A percentile compares a stretch with the other conserved stretches of the same genome.
Evolutionary conservation across 2,113 vertebrate species (phyloP).

Genomic region (Zosterops pallidus): DNA sequence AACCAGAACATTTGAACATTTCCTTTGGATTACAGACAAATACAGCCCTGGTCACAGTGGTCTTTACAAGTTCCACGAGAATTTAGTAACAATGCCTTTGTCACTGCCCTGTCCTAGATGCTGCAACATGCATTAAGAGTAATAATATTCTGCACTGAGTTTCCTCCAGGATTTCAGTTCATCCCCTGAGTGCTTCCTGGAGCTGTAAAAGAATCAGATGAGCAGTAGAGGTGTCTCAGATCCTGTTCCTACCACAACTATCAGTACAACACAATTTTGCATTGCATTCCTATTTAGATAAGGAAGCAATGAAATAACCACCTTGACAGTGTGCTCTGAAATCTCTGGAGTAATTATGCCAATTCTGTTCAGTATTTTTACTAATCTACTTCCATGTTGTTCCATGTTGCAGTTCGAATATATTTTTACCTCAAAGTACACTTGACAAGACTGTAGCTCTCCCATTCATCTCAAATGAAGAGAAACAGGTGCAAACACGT

Average conservation of each 20-base stretch:
- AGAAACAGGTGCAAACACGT: not conserved
- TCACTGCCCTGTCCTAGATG: not conserved
- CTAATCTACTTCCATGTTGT: not conserved
- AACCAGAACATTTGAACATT: not conserved
- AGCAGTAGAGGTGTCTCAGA: rapidly evolving
- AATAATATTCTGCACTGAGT: not conserved
- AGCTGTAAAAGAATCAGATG: not conserved
- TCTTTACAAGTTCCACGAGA: not conserved
- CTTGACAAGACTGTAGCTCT: not conserved
- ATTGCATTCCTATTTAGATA: not conserved
- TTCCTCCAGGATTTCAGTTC: not conserved
- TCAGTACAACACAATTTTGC: not conserved
- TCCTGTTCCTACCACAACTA: not conserved
- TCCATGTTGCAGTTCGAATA: not conserved
- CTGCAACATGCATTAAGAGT: not conserved
- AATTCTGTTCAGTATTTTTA: not conserved
- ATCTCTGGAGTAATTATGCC: not conserved
- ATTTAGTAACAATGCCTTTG: not conserved
- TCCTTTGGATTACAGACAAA: not conserved
- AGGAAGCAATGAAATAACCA: not conserved
- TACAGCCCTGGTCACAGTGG: not conserved
- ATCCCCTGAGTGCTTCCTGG: not conserved
- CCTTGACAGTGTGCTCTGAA: not conserved
- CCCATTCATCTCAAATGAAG: not conserved
- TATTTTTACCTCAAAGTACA: not conserved